Evolutionary conservation across 2,888 invertebrate species (phyloP).

Genomic region (Leucoma salicis): DNA sequence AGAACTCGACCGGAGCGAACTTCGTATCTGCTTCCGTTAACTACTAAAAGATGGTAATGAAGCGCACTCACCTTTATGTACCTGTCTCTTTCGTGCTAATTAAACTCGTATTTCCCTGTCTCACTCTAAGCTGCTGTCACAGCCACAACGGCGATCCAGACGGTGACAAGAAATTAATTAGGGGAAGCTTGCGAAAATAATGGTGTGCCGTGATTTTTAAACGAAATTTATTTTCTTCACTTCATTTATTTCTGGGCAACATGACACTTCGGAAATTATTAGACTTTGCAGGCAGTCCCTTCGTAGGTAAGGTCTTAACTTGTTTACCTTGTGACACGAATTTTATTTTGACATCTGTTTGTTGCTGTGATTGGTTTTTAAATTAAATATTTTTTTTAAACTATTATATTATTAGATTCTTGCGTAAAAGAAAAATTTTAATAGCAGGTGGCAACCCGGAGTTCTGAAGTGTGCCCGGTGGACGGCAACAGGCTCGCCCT

Average conservation of each 20-base stretch:
- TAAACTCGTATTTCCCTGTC: constrained; percentile 32
- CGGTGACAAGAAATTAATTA: constrained; percentile 82
- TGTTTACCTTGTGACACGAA: constrained; percentile 54
- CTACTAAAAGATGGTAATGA: constrained; percentile 78
- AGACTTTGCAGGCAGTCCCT: constrained; percentile 62
- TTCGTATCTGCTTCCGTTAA: constrained; percentile 73
- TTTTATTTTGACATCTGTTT: constrained; percentile 4
- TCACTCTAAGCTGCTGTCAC: constrained; percentile 64
- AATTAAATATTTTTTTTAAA: background rate
- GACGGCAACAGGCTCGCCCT: no score
- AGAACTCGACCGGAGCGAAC: constrained; percentile 66
- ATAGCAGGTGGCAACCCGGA: no score
- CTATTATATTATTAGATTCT: background rate
- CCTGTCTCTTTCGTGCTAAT: constrained; percentile 39
- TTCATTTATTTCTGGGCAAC: constrained; percentile 78
- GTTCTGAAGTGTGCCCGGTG: no score
- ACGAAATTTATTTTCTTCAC: constrained; percentile 80
- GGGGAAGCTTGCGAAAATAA: constrained; percentile 78
- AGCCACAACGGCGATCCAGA: constrained; percentile 72
- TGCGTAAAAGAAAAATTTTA: no score
- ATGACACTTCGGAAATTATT: constrained; percentile 80
- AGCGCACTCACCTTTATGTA: constrained; percentile 67
- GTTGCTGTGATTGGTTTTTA: background rate
- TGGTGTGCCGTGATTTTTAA: constrained; percentile 80
- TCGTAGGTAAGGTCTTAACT: constrained; percentile 58